Base-by-base conservation (phyloP, 2,797 vertebrate species). In the Poeciliopsis gracilis region DNA sequence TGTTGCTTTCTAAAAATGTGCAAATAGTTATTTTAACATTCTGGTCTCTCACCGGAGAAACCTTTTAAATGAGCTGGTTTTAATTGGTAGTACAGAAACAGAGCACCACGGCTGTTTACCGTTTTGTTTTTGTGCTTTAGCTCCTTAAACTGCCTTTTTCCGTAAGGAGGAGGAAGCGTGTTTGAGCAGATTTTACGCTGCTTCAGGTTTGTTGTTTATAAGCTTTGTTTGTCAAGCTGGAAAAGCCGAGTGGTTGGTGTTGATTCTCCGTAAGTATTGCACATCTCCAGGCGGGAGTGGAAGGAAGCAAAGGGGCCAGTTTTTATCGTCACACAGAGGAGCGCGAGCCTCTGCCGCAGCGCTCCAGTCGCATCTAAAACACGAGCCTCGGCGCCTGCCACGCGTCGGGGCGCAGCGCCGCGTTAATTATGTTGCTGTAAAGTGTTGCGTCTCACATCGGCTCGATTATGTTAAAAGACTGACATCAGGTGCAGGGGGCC, bases 1-100 rank as follows among this genome's bases (percentile, higher is more conserved):
- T 49, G 79, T 82, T 78, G 18, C 69, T 80, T 80, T 79, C 79
- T 81, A 77, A 57, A 81, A 75, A 79, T 47, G 49, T 76, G 51
- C 67, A n/a, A 82, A 71, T 10, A 69, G 5, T 70, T 46, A 25
- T 91, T 93, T 87, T 77, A 36, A 83, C 81, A 72, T 87, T 75
- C 23, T 47, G 38, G 75, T 76, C 8, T 0, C 70, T 41, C 33
- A 70, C 47, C 45, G 76, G 79, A 87, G 61, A 16, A 28, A 74
- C 61, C 12, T 94, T 94, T 94, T 91, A 90, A 78, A 85, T 69
- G 47, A 83, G 73, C 73, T 81, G 87, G 75, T 94, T 94, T 94
- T 93, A 94, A 83, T 90, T 91, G 86, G 82, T 88, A 88, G 86
- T 79, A 13, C 46, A 81, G 76, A 81, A 57, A 28, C n/a, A 1